phyloP scores from a whole-genome alignment of 30 jellyfish, hydroid and myxozoan species.

The Phacellophora camtschatica region DNA sequence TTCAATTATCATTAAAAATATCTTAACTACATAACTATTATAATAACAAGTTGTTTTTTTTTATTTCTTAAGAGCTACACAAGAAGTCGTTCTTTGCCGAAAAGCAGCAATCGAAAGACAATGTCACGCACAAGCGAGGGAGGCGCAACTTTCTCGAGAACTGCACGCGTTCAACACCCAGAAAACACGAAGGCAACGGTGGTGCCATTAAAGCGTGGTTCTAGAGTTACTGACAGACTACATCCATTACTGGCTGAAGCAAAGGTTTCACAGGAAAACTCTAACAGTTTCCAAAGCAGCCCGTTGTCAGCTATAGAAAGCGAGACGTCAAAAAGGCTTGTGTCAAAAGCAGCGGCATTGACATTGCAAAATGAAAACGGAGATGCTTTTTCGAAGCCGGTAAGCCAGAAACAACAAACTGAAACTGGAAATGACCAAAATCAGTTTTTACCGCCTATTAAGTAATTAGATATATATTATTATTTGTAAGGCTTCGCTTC shows the following conservation, averaged over 20 bases:
- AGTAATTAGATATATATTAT: too few species aligned
- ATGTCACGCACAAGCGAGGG: conserved; percentile 33
- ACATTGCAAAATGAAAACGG: conserved; percentile 26
- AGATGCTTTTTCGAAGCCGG: background rate
- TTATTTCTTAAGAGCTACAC: too few species aligned
- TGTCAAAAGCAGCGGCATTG: conserved; percentile 40
- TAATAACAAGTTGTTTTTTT: too few species aligned
- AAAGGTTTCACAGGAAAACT: conserved; percentile 11
- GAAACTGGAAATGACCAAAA: conserved; percentile 35
- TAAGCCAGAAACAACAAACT: conserved; percentile 16
- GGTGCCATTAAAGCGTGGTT: conserved; percentile 43
- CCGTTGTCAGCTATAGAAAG: background rate
- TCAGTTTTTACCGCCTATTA: conserved; percentile 74
- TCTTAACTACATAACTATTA: too few species aligned
- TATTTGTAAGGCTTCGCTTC: background rate
- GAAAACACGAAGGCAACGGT: conserved; percentile 4
- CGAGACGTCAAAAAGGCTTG: conserved; percentile 16
- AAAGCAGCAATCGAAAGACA: conserved; percentile 32
- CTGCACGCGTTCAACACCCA: conserved; percentile 16
- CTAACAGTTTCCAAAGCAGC: background rate
- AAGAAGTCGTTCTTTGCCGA: conserved; percentile 37
- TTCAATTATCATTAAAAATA: too few species aligned
- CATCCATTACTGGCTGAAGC: conserved; percentile 48
- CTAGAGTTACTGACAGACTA: conserved; percentile 48
- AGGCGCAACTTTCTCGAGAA: conserved; percentile 1